Conservation (phyloP, 2,113 vertebrate species). For the Girardinichthys multiradiatus region DNA sequence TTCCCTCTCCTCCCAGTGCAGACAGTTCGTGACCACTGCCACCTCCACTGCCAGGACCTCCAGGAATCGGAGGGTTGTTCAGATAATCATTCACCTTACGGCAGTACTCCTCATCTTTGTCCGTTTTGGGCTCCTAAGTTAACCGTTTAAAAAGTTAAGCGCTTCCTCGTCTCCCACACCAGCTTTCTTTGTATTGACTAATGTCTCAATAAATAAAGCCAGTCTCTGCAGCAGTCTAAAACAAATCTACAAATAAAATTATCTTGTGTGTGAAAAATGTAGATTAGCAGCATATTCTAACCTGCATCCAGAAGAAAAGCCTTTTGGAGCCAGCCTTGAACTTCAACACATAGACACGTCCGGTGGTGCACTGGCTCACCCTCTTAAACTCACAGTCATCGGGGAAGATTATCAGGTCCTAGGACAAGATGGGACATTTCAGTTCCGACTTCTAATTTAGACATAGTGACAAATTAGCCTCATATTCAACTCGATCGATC, state of each 20-base stretch:
- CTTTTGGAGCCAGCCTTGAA: conserved; percentile 97
- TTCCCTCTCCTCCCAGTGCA: conserved; percentile 92
- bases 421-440: neutral
- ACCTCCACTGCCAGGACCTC: conserved; percentile 86
- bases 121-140: conserved; percentile 91
- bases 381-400: conserved; percentile 98
- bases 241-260: too few relatives aligned
- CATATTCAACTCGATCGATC: neutral
- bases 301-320: conserved; percentile 99
- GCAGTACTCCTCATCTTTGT: conserved; percentile 95
- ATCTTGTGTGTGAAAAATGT: too few relatives aligned
- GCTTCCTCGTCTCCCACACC: neutral
- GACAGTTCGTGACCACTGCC: conserved; percentile 91
- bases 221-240: too few relatives aligned
- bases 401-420: conserved; percentile 98
- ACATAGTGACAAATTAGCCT: neutral
- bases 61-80: conserved; percentile 95
- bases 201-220: too few relatives aligned
- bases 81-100: conserved; percentile 96
- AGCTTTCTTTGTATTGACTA: too few relatives aligned
- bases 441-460: neutral
- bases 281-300: conserved; percentile 46
- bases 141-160: neutral
- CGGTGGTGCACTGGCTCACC: conserved; percentile 93
- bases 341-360: conserved; percentile 95